A percentile compares a stretch with the other conserved stretches of the same genome.
These are phyloP conservation scores for Erebia palarica DNA, from an alignment of 2,888 invertebrate species.

Conservation along the genomic window DNA sequence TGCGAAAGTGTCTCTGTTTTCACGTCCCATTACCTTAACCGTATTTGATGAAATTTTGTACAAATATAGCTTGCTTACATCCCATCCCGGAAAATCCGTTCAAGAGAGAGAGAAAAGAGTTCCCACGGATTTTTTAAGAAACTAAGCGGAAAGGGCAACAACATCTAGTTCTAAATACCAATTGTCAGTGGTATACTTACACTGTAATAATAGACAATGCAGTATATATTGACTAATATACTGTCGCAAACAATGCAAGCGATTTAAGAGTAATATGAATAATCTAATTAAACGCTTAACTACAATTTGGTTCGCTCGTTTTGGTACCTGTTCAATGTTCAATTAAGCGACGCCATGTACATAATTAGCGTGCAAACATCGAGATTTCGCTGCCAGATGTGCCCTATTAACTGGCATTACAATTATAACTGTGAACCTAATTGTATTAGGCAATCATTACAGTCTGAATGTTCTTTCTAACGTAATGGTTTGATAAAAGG, in stretches of 20 bases:
- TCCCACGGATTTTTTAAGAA: no score
- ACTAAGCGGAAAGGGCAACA: no score
- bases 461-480: background rate
- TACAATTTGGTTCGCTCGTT: constrained; percentile 1
- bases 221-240: background rate
- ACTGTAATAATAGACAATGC: background rate
- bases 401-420: background rate
- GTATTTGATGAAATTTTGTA: no score
- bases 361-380: background rate
- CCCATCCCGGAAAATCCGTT: no score
- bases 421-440: background rate
- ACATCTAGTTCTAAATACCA: no score
- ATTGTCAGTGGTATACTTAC: no score
- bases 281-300: constrained; percentile 11
- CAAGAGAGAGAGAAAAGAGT: no score
- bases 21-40: no score
- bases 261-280: background rate
- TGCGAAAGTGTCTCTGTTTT: no score
- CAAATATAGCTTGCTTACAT: no score
- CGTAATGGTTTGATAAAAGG: no score
- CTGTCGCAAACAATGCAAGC: background rate
- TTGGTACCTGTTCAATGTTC: background rate
- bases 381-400: background rate
- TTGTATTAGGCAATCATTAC: background rate
- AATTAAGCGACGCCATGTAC: background rate